A percentile compares a stretch with the other conserved stretches of the same genome.
Conservation (phyloP, 2,113 vertebrate species). For the Pogonocichla stellata region DNA sequence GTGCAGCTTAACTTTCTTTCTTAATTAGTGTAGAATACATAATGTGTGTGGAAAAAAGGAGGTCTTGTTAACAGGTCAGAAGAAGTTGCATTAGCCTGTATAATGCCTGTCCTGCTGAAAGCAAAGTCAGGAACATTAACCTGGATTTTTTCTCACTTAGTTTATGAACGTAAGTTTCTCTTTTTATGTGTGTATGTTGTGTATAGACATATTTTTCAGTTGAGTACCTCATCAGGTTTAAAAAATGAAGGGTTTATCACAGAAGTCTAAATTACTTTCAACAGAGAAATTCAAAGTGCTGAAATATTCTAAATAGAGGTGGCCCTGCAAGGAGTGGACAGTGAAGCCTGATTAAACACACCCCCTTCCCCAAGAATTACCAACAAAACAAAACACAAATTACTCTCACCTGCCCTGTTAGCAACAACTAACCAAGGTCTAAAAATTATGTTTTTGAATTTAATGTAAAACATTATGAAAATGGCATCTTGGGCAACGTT, state of each 20-base stretch:
- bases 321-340: neutral
- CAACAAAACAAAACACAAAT: neutral
- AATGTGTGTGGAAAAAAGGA: conserved; percentile 38
- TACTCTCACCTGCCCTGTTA: neutral
- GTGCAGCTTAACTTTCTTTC: conserved; percentile 40
- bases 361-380: neutral
- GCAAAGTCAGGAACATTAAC: neutral
- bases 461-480: neutral
- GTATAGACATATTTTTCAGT: neutral
- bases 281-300: neutral
- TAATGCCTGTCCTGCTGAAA: neutral
- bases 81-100: neutral
- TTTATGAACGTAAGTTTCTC: neutral
- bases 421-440: neutral
- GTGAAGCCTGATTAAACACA: neutral
- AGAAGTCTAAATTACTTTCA: neutral
- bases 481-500: neutral
- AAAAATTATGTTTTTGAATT: neutral
- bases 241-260: neutral
- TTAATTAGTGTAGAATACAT: conserved; percentile 40
- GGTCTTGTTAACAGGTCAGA: neutral
- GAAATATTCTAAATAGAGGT: neutral
- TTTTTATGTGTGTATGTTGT: neutral
- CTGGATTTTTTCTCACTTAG: neutral
- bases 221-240: neutral